Percentiles rank a stretch among this genome's conserved stretches.
These are phyloP conservation scores for Palythoa grandiflora DNA, from an alignment of 92 coral and sea anemone genomes.

Conservation along the genomic window DNA sequence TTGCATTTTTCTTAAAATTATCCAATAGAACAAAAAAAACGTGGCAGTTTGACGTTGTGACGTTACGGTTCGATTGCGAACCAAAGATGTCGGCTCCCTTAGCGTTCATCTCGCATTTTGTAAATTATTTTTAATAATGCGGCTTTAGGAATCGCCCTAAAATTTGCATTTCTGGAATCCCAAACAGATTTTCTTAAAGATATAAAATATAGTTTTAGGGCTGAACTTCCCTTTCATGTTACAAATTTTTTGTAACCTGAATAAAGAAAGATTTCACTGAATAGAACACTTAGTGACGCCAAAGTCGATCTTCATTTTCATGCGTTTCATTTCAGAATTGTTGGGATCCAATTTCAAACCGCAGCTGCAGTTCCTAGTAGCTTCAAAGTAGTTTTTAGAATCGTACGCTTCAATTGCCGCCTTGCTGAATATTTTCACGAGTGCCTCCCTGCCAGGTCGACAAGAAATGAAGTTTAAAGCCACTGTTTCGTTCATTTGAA, in stretches of 20 bases:
- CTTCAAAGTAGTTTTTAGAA: slow-evolving; percentile 67
- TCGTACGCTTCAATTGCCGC: slow-evolving; percentile 68
- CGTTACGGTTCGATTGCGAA: no score
- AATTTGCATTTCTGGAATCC: no score
- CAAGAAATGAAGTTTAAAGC: slow-evolving; percentile 78
- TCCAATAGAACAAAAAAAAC: no score
- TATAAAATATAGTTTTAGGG: no score
- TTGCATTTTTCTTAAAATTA: no score
- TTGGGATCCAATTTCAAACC: slow-evolving; percentile 82
- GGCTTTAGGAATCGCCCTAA: no score
- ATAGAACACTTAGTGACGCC: slow-evolving; percentile 73
- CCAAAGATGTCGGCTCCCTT: no score
- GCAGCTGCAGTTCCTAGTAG: slow-evolving; percentile 66
- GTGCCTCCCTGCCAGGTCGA: slow-evolving; percentile 77
- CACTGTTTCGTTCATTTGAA: slow-evolving; percentile 80
- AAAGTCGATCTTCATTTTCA: slow-evolving; percentile 75
- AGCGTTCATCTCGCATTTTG: no score
- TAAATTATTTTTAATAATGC: no score
- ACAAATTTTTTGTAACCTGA: background rate
- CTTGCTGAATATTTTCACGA: slow-evolving; percentile 58
- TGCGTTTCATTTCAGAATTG: slow-evolving; percentile 67
- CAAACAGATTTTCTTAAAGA: no score
- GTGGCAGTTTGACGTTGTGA: no score
- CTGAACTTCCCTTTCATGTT: no score
- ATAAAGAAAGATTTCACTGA: slow-evolving; percentile 52